Evolutionary conservation across 1,140 invertebrate species (phyloP).

Genomic region (Ladona fulva): DNA sequence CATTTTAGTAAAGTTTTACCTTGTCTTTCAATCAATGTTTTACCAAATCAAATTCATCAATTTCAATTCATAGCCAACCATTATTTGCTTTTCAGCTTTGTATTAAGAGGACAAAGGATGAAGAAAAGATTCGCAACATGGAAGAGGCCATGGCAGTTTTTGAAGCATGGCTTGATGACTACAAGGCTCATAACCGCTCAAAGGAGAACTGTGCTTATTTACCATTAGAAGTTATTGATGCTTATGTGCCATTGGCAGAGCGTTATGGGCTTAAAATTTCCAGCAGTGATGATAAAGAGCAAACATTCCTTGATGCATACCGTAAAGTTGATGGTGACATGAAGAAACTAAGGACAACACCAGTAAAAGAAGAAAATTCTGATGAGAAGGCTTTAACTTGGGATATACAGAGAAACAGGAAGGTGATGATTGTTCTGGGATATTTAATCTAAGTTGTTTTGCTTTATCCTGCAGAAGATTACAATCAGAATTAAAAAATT

Average conservation of each 20-base stretch:
- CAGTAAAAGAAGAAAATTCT: background rate
- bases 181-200: slow-evolving; percentile 47
- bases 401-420: slow-evolving; percentile 52
- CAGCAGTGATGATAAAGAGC: slow-evolving; percentile 23
- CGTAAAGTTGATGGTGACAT: slow-evolving; percentile 49
- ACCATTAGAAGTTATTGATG: slow-evolving; percentile 33
- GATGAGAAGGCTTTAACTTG: slow-evolving; percentile 36
- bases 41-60: too few species aligned
- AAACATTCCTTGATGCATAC: slow-evolving; percentile 42
- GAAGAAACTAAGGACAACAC: slow-evolving; percentile 43
- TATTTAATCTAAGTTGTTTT: background rate
- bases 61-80: too few species aligned
- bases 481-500: background rate
- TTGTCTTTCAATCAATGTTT: too few species aligned
- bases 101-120: slow-evolving; percentile 46
- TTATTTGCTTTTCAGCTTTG: slow-evolving; percentile 16
- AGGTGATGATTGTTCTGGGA: slow-evolving; percentile 34
- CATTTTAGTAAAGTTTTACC: too few species aligned
- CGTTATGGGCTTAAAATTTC: slow-evolving; percentile 25
- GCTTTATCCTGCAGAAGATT: background rate
- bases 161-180: slow-evolving; percentile 53
- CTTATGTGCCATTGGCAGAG: slow-evolving; percentile 32
- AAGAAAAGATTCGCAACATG: slow-evolving; percentile 54
- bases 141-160: slow-evolving; percentile 52
- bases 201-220: slow-evolving; percentile 52